Conservation (phyloP, 2,113 vertebrate species). For the Urocolius indicus region DNA sequence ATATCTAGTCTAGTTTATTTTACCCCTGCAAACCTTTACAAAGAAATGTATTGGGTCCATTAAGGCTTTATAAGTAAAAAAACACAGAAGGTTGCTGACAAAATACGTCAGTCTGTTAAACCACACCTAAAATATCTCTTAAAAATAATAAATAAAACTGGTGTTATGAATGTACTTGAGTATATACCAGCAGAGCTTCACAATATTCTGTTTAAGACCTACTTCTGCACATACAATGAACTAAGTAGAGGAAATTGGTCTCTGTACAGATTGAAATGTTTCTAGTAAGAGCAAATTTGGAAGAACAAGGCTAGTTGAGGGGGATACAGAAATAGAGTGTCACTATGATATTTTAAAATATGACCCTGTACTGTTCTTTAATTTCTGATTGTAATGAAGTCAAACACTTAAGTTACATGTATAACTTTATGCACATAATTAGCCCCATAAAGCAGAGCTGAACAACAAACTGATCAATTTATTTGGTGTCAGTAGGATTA, state of each 20-base stretch:
- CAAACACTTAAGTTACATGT: not conserved
- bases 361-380: not conserved
- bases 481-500: slow-evolving; percentile 8
- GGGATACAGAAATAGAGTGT: not conserved
- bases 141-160: not conserved
- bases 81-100: not conserved
- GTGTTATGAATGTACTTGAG: not conserved
- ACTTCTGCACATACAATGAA: not conserved
- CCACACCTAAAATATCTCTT: not conserved
- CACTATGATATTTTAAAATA: not conserved
- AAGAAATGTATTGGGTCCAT: not conserved
- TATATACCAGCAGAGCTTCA: not conserved
- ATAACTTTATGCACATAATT: not conserved
- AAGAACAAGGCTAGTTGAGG: not conserved
- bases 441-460: not conserved
- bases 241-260: not conserved
- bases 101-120: not conserved
- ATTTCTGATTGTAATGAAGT: not conserved
- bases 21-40: not conserved
- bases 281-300: not conserved
- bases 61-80: not conserved
- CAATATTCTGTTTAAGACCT: not conserved
- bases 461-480: not conserved
- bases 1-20: not conserved
- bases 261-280: not conserved